phyloP scores from a whole-genome alignment of 2,888 invertebrate species.

The Lacanobia wlatinum region DNA sequence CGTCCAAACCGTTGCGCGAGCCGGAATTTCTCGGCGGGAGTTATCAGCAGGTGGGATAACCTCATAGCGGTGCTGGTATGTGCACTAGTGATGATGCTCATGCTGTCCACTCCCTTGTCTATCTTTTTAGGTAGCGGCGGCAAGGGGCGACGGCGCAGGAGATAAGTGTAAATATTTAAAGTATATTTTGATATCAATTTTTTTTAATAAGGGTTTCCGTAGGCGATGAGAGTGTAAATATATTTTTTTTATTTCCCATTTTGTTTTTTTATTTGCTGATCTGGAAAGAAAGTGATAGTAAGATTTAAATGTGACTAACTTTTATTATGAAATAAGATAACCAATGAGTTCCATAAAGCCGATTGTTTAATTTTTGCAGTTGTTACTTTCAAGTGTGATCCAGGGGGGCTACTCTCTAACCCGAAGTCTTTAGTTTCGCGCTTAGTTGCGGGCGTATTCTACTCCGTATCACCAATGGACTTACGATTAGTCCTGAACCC shows the following conservation, averaged over 20 bases:
- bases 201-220: neutral
- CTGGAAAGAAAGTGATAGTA: conserved; percentile 6
- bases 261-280: conserved; percentile 2
- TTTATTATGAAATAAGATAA: neutral
- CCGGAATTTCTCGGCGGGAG: neutral
- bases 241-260: neutral
- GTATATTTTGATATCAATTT: conserved; percentile 4
- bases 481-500: too few species aligned
- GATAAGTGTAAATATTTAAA: conserved; percentile 70
- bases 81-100: conserved; percentile 68
- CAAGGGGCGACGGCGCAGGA: conserved; percentile 54
- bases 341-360: neutral
- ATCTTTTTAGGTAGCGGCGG: conserved; percentile 61
- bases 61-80: conserved; percentile 70
- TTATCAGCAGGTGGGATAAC: conserved; percentile 67
- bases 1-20: conserved; percentile 27
- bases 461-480: too few species aligned
- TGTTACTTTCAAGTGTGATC: neutral
- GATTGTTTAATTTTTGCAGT: neutral
- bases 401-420: neutral
- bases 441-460: too few species aligned
- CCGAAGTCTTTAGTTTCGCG: too few species aligned
- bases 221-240: conserved; percentile 3
- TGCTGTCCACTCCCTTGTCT: conserved; percentile 70
- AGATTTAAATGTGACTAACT: conserved; percentile 13